Percentiles rank a stretch among this genome's conserved stretches.
These are phyloP conservation scores for Apotomis turbidana DNA, from an alignment of 2,888 invertebrate genomes.

Conservation along the genomic window DNA sequence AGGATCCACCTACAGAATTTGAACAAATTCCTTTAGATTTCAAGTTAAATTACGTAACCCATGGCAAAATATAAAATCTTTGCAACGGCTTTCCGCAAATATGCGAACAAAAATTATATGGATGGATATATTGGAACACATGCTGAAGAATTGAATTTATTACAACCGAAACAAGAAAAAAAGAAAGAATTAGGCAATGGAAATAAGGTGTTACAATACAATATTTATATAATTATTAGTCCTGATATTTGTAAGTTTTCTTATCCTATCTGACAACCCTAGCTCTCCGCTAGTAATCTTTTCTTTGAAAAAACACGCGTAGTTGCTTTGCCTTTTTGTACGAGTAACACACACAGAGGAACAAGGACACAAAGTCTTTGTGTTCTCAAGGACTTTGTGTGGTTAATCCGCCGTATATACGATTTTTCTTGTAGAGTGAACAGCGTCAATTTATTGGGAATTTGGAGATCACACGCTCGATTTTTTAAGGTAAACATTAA, in stretches of 20 bases:
- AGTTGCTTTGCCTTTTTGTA: conserved; percentile 11
- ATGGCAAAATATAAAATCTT: no score
- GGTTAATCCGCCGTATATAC: neutral
- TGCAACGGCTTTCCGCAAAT: no score
- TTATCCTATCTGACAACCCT: neutral
- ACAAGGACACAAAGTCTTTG: neutral
- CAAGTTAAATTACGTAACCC: no score
- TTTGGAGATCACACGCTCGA: neutral
- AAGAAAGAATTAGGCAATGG: no score
- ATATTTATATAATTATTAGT: no score
- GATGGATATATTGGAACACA: no score
- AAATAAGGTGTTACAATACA: no score
- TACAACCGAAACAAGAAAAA: no score
- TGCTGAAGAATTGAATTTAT: no score
- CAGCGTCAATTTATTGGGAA: conserved; percentile 9
- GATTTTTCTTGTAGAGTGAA: neutral
- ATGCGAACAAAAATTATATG: no score
- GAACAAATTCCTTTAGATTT: no score
- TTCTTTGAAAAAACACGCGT: conserved; percentile 28
- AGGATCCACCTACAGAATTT: no score
- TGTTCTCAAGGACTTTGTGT: neutral
- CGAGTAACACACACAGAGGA: neutral
- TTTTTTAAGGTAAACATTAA: neutral
- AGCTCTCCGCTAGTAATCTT: conserved; percentile 18
- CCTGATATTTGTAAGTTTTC: neutral